Evolutionary conservation across 92 coral and sea anemone genomes (phyloP), one percentile per base, ranked within the genome.

Genomic region (Paramuricea clavata): DNA sequence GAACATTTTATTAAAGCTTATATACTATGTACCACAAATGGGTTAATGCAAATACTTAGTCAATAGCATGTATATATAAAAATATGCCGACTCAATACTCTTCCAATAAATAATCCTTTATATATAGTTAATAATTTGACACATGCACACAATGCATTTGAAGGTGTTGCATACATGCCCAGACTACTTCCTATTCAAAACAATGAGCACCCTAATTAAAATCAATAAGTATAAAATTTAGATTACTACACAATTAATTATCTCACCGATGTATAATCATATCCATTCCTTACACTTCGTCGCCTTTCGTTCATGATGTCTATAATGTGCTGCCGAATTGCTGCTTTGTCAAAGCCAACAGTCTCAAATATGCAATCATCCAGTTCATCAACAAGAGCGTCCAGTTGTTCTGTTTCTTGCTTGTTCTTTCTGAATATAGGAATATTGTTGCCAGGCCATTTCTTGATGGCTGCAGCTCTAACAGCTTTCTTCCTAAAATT

Each of bases 271-370:
- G 86, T 60, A 75, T 90, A 86, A 70, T 90, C 88, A 26, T 87
- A 83, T 32, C 93, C 90, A 5, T 81, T 90, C 43, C 90, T 23
- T 26, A 78, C 81, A 49, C 32, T 49, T 59, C 90, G 19, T 39
- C 90, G 62, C 3, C 88, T 21, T 60, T 86, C 88, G n/a, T 90
- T 86, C 47, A 90, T 3, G 5, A 90, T 76, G 25, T 90, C 93
- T 0, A 90, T 11, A 6, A 90, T 81, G 74, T 90, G 93, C n/a
- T 81, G 90, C 81, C 68, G 44, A 23, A 90, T 90, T 15, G 77
- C 85, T 22, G 22, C 81, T 35, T 76, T 73, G n/a, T 56, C 31
- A 74, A 90, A 90, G n/a, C 93, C 87, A n/a, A 82, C 75, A 16
- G 84, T 57, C 19, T 64, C 59, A 50, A 50, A 50, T 8, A 50